Percentiles rank a stretch among this genome's conserved stretches.
phyloP scores from a whole-genome alignment of 2,797 vertebrate species.

The Sebastes itinus region DNA sequence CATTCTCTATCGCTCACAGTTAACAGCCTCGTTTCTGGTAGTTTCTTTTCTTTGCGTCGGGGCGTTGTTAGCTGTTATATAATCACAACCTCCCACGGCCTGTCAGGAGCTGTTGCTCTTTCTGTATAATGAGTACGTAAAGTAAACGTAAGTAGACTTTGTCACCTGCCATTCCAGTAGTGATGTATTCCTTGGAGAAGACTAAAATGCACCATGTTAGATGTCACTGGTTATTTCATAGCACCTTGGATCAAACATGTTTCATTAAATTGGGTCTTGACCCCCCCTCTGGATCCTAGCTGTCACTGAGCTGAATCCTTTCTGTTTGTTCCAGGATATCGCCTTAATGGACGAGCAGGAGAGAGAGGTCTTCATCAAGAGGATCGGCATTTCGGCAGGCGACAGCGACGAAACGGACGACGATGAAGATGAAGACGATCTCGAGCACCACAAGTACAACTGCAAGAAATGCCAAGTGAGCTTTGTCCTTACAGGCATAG shows the following conservation, averaged over 20 bases:
- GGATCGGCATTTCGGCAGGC: slow-evolving; percentile 95
- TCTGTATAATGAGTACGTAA: too few relatives aligned
- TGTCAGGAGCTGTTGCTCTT: too few relatives aligned
- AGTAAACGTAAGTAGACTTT: too few relatives aligned
- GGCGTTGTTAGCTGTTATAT: too few relatives aligned
- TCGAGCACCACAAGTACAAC: slow-evolving; percentile 95
- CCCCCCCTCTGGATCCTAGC: not conserved
- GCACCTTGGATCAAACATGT: too few relatives aligned
- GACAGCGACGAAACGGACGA: slow-evolving; percentile 91
- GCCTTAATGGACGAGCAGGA: slow-evolving; percentile 98
- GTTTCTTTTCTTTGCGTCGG: not conserved
- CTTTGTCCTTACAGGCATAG: accelerated
- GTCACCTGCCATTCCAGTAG: too few relatives aligned
- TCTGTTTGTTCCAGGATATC: slow-evolving; percentile 87
- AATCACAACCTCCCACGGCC: too few relatives aligned
- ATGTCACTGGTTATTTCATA: too few relatives aligned
- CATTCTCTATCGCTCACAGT: too few relatives aligned
- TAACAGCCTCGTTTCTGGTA: not conserved
- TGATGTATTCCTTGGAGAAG: too few relatives aligned
- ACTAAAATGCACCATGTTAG: too few relatives aligned
- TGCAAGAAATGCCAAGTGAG: slow-evolving; percentile 98
- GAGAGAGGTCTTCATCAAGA: slow-evolving; percentile 94
- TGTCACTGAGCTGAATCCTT: not conserved
- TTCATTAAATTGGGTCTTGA: not conserved
- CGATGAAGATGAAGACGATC: slow-evolving; percentile 89